Evolutionary conservation across 2,888 invertebrate genomes (phyloP).

Genomic region (Ichneumoninae sp.): DNA sequence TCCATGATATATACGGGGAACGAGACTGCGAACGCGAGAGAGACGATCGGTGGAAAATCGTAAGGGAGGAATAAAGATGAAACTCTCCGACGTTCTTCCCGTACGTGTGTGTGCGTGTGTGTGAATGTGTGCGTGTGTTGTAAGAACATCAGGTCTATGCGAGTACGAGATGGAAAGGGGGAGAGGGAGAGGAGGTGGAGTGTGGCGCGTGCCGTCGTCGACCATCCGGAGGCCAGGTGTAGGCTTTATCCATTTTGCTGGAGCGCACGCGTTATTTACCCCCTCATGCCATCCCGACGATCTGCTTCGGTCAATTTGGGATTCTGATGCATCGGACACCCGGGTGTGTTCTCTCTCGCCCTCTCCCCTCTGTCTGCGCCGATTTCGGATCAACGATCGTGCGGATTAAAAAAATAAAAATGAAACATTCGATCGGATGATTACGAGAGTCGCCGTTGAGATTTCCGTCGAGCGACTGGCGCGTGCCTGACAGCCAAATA

Average conservation of each 20-base stretch:
- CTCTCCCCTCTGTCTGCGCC: background rate
- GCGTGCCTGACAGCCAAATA: background rate
- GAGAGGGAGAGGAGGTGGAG: constrained; percentile 62
- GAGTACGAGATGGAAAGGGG: constrained; percentile 65
- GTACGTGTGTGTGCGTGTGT: background rate
- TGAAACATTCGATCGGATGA: constrained; percentile 3
- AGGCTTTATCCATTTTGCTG: constrained; percentile 82
- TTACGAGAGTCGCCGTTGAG: background rate
- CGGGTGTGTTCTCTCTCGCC: constrained; percentile 18
- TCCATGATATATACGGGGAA: constrained; percentile 18
- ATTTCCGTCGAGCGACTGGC: background rate
- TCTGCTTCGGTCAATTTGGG: constrained; percentile 65
- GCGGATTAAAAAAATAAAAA: constrained; percentile 11
- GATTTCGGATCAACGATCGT: constrained; percentile 40
- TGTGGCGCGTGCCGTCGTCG: constrained; percentile 71
- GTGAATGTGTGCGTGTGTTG: background rate
- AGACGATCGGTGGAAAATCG: constrained; percentile 66
- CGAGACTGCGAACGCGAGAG: constrained; percentile 40
- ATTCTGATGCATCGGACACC: constrained; percentile 49
- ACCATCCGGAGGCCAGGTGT: constrained; percentile 83
- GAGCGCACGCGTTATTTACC: constrained; percentile 68
- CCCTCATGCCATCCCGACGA: constrained; percentile 50
- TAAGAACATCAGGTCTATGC: constrained; percentile 56
- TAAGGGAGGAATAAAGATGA: constrained; percentile 71
- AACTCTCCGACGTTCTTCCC: constrained; percentile 55